phyloP scores from a whole-genome alignment of 2,113 vertebrate genomes.

The Gambusia holbrooki region DNA sequence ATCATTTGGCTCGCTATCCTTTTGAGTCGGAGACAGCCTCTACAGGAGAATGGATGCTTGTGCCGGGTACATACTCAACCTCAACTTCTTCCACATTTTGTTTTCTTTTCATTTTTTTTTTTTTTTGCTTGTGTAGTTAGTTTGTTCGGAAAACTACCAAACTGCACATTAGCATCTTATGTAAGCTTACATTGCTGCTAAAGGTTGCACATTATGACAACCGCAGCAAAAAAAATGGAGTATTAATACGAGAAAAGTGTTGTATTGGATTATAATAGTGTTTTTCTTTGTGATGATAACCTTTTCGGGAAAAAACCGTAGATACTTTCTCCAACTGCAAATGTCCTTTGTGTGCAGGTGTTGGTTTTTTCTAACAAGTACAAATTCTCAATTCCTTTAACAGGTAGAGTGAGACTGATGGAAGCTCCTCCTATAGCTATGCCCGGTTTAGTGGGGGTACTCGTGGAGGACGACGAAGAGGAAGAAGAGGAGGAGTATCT shows the following conservation, averaged over 20 bases:
- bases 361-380: not conserved
- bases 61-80: slow-evolving; percentile 13
- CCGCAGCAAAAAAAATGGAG: too few species aligned
- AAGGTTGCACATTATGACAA: too few species aligned
- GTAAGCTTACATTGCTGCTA: too few species aligned
- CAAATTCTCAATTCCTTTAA: not conserved
- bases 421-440: not conserved
- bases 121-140: not conserved
- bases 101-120: not conserved
- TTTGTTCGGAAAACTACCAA: too few species aligned
- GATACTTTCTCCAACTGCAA: not conserved
- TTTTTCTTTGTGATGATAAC: too few species aligned
- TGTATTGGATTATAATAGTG: too few species aligned
- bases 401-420: fast-evolving
- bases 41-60: fast-evolving
- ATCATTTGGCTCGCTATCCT: too few species aligned
- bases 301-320: not conserved
- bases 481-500: slow-evolving; percentile 62
- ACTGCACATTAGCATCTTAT: too few species aligned
- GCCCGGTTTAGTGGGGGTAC: fast-evolving
- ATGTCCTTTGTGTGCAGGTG: not conserved
- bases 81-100: not conserved
- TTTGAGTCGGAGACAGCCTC: too few species aligned
- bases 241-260: too few species aligned
- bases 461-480: slow-evolving; percentile 7